Conservation (phyloP, 2,113 vertebrate genomes). For the Zosterops hypoxanthus region DNA sequence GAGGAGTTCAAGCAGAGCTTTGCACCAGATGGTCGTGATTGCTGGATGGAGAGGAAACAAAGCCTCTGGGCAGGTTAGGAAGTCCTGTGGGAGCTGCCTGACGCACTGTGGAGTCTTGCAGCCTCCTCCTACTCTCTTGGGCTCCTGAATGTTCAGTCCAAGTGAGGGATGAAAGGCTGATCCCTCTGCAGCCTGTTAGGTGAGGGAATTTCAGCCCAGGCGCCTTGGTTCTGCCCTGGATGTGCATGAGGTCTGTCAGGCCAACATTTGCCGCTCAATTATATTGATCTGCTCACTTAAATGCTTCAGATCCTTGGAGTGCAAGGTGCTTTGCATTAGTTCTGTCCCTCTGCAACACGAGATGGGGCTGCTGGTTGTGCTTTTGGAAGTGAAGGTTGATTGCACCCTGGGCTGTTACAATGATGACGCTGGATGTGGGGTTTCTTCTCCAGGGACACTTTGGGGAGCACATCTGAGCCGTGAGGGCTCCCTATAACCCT, state of each 20-base stretch:
- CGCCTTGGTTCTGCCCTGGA: neutral
- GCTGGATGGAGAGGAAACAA: neutral
- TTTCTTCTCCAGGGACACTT: neutral
- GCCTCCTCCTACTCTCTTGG: neutral
- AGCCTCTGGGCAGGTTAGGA: neutral
- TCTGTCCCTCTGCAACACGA: neutral
- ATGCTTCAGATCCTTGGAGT: neutral
- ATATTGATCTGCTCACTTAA: neutral
- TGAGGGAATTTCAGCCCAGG: neutral
- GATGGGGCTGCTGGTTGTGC: neutral
- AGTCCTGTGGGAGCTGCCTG: neutral
- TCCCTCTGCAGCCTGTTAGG: neutral
- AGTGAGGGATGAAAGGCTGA: neutral
- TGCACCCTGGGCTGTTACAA: neutral
- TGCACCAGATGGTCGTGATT: accelerated
- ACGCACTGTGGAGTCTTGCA: neutral
- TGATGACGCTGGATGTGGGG: neutral
- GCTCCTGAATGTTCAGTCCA: neutral
- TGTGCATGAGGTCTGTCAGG: neutral
- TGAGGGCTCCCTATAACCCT: neutral
- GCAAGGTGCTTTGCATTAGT: neutral
- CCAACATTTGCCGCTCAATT: neutral
- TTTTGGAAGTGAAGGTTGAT: neutral
- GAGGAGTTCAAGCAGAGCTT: neutral
- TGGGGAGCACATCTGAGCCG: neutral